A percentile compares a stretch with the other conserved stretches of the same genome.
Evolutionary conservation across 2,888 invertebrate genomes (phyloP).

Genomic region (Heteromurus nitidus): DNA sequence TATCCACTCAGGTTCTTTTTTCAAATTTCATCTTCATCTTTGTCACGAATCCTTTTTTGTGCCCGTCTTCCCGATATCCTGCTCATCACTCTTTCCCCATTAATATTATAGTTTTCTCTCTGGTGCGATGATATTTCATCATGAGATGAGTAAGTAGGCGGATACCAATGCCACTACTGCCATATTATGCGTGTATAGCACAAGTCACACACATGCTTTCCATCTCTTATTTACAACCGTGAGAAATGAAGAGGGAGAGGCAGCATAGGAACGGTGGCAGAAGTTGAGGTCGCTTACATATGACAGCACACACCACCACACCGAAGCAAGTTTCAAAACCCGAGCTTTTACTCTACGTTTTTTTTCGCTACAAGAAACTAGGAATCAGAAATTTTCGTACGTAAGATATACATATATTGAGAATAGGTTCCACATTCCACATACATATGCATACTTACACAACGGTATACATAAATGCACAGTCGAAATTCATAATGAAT

Average conservation of each 20-base stretch:
- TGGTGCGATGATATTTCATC: slow-evolving; percentile 43
- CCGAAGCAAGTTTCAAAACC: neutral
- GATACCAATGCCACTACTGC: slow-evolving; percentile 60
- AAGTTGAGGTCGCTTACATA: neutral
- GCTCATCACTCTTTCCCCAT: neutral
- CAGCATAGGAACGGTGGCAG: neutral
- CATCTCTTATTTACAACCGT: too few species aligned
- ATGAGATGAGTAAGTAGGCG: slow-evolving; percentile 60
- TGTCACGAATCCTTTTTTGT: neutral
- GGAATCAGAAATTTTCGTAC: neutral
- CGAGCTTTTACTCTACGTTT: neutral
- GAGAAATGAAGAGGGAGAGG: neutral
- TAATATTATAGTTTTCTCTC: neutral
- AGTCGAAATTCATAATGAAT: neutral
- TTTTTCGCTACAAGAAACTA: neutral
- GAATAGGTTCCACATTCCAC: neutral
- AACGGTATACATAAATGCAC: neutral
- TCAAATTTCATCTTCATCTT: neutral
- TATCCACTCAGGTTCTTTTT: neutral
- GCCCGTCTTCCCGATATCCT: neutral
- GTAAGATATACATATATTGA: neutral
- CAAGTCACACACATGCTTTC: too few species aligned
- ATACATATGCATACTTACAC: neutral
- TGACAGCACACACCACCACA: neutral
- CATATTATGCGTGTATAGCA: neutral